Evolutionary conservation across 2,113 vertebrate species (phyloP), one percentile per base, ranked within the genome.

Genomic region (Onychostoma macrolepis): DNA sequence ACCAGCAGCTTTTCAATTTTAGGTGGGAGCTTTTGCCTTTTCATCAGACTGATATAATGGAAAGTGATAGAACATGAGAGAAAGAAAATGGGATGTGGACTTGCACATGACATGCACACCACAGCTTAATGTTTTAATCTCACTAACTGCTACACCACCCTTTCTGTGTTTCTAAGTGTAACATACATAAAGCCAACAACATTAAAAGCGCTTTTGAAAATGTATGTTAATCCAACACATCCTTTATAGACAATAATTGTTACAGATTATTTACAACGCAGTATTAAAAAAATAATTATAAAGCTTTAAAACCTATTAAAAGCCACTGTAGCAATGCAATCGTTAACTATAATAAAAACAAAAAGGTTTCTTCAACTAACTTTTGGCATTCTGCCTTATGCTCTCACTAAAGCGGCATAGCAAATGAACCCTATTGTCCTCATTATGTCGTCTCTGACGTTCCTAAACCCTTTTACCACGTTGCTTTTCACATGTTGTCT

Each of bases 391-490:
- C 30, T 78, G 75, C 69, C 87, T 91, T 85, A 56, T 53, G 28
- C 30, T 63, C 28, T 75, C 50, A 84, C 72, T 56, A 85, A 67
- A 65, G 69, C 83, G 88, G 85, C 80, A 82, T 88, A 88, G 90
- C 63, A 91, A 86, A 86, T 86, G 21, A 86, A 88, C 87, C 80
- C 88, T 80, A 91, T 90, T 92, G 93, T 92, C 93, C 93, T 94
- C 92, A 92, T 94, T 93, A 93, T 93, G 93, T 91, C 93, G 90
- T 88, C 89, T 89, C 67, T 93, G 90, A 90, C 91, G 85, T 90
- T 88, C 90, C 86, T 38, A 17, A 87, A 85, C 79, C 86, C 56
- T 91, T 92, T 89, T 89, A 88, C 67, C 8, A 5, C 71, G 85
- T 90, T 93, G 86, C 28, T 53, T 90, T 93, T 93, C 88, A 85